A percentile compares a stretch with the other conserved stretches of the same genome.
These are phyloP conservation scores for Tipula helvola DNA, from an alignment of 2,888 invertebrate genomes.

Conservation along the genomic window DNA sequence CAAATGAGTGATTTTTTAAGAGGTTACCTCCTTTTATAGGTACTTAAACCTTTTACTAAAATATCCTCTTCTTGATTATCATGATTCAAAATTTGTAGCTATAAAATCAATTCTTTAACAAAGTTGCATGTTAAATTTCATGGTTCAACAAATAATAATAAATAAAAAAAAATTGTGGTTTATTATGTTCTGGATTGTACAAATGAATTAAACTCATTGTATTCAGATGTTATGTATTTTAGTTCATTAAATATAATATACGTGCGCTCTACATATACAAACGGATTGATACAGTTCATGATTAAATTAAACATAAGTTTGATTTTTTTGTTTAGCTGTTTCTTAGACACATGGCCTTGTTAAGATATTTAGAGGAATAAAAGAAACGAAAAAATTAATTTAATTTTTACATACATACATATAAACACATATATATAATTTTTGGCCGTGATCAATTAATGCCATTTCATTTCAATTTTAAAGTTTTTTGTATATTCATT, in stretches of 20 bases:
- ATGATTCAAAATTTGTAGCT: background rate
- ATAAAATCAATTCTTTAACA: background rate
- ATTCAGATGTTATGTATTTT: background rate
- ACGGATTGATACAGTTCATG: background rate
- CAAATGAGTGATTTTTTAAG: no score
- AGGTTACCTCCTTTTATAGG: no score
- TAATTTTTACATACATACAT: background rate
- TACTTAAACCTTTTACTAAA: background rate
- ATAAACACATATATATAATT: background rate
- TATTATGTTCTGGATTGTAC: background rate
- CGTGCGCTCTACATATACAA: background rate
- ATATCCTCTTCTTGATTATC: background rate
- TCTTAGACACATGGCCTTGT: background rate
- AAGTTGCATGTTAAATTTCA: background rate
- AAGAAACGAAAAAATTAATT: background rate
- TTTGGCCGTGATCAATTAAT: background rate
- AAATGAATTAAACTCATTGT: background rate
- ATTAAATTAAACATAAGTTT: background rate
- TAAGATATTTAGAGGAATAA: constrained; percentile 4
- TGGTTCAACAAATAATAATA: background rate
- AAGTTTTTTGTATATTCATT: background rate
- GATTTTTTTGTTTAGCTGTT: background rate
- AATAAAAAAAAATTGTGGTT: background rate
- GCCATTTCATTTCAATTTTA: background rate
- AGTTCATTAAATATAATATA: background rate